Percentiles rank a stretch among this genome's conserved stretches.
Evolutionary conservation across 30 jellyfish, hydroid and myxozoan genomes (phyloP).

Genomic region (Rhopilema esculentum): DNA sequence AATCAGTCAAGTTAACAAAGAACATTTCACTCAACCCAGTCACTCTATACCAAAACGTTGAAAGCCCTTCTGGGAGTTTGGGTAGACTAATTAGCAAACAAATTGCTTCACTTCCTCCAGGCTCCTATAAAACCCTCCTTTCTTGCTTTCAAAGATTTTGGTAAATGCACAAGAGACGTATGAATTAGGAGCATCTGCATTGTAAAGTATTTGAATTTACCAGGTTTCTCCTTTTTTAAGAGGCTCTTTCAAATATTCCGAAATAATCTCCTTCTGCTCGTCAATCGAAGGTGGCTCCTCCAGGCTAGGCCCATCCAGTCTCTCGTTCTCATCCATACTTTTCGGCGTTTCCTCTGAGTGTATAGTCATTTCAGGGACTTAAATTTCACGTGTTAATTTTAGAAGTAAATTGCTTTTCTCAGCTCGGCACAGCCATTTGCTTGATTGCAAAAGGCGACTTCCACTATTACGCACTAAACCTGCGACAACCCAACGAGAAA

Average conservation of each 20-base stretch:
- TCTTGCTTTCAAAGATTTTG: too few relatives aligned
- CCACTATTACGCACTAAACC: neutral
- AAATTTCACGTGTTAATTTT: neutral
- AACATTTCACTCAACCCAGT: too few relatives aligned
- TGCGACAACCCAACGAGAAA: neutral
- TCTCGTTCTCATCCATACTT: constrained; percentile 57
- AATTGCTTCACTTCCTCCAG: too few relatives aligned
- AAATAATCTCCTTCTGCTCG: constrained; percentile 33
- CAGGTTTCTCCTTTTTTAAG: constrained; percentile 62
- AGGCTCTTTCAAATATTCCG: neutral
- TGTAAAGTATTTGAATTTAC: too few relatives aligned
- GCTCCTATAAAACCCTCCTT: too few relatives aligned
- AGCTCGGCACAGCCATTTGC: neutral
- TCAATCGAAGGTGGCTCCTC: constrained; percentile 45
- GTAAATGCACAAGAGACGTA: too few relatives aligned
- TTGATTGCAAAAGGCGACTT: neutral
- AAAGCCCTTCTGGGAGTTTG: too few relatives aligned
- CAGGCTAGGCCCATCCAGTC: constrained; percentile 64
- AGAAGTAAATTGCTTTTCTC: neutral
- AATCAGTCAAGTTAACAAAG: too few relatives aligned
- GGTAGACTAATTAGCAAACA: too few relatives aligned
- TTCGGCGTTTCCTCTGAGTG: constrained; percentile 50
- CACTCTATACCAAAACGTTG: too few relatives aligned
- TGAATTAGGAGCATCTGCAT: too few relatives aligned
- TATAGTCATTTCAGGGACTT: constrained; percentile 26